Evolutionary conservation across 2,797 vertebrate genomes (phyloP).

Genomic region (Parotocinclus haroldoi): DNA sequence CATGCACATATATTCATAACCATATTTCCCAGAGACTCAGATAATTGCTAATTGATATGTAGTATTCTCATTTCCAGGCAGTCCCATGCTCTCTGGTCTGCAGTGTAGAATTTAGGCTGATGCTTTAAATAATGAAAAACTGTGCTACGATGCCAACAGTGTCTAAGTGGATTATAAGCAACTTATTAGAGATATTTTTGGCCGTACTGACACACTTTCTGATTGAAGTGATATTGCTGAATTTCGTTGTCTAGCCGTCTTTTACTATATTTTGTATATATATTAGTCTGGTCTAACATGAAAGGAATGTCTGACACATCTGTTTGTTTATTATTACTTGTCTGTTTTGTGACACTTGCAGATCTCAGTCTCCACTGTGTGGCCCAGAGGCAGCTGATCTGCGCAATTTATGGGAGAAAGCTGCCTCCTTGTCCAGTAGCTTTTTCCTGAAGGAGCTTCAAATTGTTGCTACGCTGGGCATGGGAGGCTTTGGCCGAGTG

Average conservation of each 20-base stretch:
- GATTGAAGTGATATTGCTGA: too few species aligned
- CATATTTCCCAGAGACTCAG: too few species aligned
- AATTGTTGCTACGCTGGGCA: conserved; percentile 70
- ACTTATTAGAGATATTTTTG: too few species aligned
- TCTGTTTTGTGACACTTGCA: conserved; percentile 39
- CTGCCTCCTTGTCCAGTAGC: conserved; percentile 55
- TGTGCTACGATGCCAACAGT: neutral
- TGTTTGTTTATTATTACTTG: neutral
- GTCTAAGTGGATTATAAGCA: neutral
- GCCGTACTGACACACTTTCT: too few species aligned
- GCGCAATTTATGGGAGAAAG: conserved; percentile 61
- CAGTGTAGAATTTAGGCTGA: too few species aligned
- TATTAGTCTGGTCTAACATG: too few species aligned
- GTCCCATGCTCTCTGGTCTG: neutral
- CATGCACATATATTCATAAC: too few species aligned
- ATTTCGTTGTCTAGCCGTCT: too few species aligned
- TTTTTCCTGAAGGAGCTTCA: conserved; percentile 67
- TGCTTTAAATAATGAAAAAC: neutral
- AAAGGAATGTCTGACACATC: too few species aligned
- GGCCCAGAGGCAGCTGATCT: conserved; percentile 62
- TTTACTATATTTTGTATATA: too few species aligned
- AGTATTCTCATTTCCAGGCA: too few species aligned
- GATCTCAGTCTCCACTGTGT: conserved; percentile 60
- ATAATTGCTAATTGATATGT: too few species aligned
- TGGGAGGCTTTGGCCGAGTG: conserved; percentile 78